Base-by-base conservation (phyloP, 1,140 invertebrate genomes). In the Trachelipus rathkii region DNA sequence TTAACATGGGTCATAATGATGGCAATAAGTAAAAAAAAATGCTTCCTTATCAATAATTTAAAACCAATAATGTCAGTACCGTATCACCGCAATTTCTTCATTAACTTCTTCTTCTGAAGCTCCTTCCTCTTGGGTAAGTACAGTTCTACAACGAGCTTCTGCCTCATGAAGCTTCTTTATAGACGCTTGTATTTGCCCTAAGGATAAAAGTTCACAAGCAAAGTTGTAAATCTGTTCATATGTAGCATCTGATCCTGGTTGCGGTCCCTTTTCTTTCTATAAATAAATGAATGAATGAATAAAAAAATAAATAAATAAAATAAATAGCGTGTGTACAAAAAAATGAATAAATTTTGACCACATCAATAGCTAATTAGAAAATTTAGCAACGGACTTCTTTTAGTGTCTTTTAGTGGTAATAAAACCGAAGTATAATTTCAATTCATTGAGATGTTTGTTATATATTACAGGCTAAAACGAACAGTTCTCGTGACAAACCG, bases 181-280 rank as follows among this genome's bases (percentile, higher is more conserved):
- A 2, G 95, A 95, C 82, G 94, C 93, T 66, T 85, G 84, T 83
- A 88, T 91, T 79, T 90, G 89, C 7, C 89, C 90, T 68, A 88
- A 86, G 78, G 90, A 91, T 69, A 95, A 89, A 15, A 93, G 84
- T 70, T 90, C 88, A 84, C 94, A 96, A 8, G 94, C 94, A 50
- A 89, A 89, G 84, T 98, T 98, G 83, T 96, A 98, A 44, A 90
- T 89, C 53, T 96, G 84, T 84, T 98, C 96, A 85, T 97, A 98
- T 0, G 91, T 92, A 45, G 88, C 84, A 75, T 91, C 89, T 50
- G 46, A 50, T 15, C 46, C 46, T 50, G 46, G 46, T 50, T 50
- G 9, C 9, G 46, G 46, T 15, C 46, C 46, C 15, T 50, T 50
- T 50, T 50, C 46, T 10, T 50, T 50, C 46, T 50, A 15, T 10